Evolutionary conservation across 2,888 invertebrate genomes (phyloP).

Genomic region (Dynastes hyllus): DNA sequence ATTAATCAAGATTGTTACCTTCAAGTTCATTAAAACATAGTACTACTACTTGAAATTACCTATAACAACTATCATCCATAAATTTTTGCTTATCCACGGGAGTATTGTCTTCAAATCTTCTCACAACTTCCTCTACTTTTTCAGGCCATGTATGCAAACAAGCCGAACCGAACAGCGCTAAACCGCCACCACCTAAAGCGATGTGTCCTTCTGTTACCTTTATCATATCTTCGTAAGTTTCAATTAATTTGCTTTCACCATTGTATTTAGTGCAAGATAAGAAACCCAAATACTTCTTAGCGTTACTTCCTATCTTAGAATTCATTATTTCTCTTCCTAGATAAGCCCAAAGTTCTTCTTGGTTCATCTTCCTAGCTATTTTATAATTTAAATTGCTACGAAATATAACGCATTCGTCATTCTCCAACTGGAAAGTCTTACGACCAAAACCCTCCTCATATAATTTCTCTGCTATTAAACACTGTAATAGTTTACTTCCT

Average conservation of each 20-base stretch:
- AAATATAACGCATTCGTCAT: conserved; percentile 83
- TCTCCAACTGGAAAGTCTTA: conserved; percentile 88
- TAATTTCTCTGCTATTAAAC: conserved; percentile 90
- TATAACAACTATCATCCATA: conserved; percentile 95
- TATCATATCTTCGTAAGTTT: conserved; percentile 81
- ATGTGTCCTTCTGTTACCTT: conserved; percentile 85
- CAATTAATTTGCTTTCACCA: conserved; percentile 71
- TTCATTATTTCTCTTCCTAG: conserved; percentile 90
- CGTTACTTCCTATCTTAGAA: conserved; percentile 76
- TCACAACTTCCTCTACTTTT: conserved; percentile 78
- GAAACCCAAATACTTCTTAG: conserved; percentile 91
- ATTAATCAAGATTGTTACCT: conserved; percentile 51
- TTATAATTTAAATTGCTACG: conserved; percentile 81
- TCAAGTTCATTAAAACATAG: not conserved
- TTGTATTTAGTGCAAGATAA: conserved; percentile 89
- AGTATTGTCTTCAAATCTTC: conserved; percentile 75
- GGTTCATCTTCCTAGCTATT: conserved; percentile 82
- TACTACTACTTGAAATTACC: conserved; percentile 66
- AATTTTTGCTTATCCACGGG: conserved; percentile 81
- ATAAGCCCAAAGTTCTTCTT: conserved; percentile 88
- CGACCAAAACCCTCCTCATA: conserved; percentile 84
- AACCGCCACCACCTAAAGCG: conserved; percentile 93
- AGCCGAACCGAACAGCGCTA: conserved; percentile 93
- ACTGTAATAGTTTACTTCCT: conserved; percentile 87
- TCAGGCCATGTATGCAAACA: conserved; percentile 94